A percentile compares a stretch with the other conserved stretches of the same genome.
Conservation (phyloP, 1,140 invertebrate species). For the Theocolax elegans region DNA sequence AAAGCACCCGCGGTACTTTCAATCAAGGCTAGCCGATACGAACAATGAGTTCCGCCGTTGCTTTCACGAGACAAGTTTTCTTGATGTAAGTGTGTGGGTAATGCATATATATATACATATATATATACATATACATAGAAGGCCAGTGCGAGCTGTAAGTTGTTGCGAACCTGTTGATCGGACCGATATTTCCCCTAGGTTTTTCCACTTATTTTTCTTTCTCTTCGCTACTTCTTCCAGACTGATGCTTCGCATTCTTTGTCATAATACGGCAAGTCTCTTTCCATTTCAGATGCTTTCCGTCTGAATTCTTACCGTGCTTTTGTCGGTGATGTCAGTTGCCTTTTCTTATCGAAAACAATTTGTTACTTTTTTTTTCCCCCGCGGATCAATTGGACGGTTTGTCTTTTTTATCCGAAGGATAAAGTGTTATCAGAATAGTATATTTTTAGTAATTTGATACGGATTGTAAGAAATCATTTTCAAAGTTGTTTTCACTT, state of each 20-base stretch:
- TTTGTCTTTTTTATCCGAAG: no score
- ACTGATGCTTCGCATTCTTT: not conserved
- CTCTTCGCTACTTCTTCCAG: not conserved
- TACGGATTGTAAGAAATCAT: no score
- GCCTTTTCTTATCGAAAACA: no score
- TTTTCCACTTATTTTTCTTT: not conserved
- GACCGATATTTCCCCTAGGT: not conserved
- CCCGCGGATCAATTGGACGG: no score
- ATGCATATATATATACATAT: not conserved
- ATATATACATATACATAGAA: not conserved
- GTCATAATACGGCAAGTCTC: not conserved
- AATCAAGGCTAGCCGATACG: conserved; percentile 32
- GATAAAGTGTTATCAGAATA: no score
- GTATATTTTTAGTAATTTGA: no score
- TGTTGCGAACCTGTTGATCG: conserved; percentile 29
- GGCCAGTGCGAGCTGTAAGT: not conserved
- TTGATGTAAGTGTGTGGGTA: not conserved
- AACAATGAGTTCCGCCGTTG: conserved; percentile 42
- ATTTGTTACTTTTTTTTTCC: no score
- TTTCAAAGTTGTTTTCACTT: no score
- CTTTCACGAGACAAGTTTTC: no score
- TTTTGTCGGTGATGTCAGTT: not conserved
- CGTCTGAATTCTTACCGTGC: not conserved
- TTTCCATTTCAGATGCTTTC: not conserved
- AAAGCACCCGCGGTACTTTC: conserved; percentile 47